A percentile compares a stretch with the other conserved stretches of the same genome.
phyloP scores from a whole-genome alignment of 1,140 invertebrate species.

The Holcopasites calliopsidis region DNA sequence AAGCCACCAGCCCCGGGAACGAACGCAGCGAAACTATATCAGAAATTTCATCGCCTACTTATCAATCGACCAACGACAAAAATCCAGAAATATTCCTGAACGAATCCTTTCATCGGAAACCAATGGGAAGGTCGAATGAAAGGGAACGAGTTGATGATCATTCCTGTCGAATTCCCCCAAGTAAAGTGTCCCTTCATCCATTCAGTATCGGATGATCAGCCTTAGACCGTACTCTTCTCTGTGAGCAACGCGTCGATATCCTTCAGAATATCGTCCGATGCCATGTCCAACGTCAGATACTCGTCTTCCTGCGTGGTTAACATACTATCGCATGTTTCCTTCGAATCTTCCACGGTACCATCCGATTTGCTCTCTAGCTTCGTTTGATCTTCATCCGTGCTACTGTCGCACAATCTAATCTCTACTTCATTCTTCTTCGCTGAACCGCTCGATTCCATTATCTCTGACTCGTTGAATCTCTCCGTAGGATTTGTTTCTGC shows the following conservation, averaged over 20 bases:
- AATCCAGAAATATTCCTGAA: no score
- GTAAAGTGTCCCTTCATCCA: not conserved
- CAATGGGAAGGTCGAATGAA: not conserved
- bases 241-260: slow-evolving; percentile 75
- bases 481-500: not conserved
- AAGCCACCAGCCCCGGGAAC: not conserved
- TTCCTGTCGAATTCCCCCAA: not conserved
- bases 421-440: slow-evolving; percentile 60
- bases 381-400: slow-evolving; percentile 58
- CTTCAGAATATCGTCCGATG: slow-evolving; percentile 74
- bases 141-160: not conserved
- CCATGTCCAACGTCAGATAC: slow-evolving; percentile 59
- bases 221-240: slow-evolving; percentile 46
- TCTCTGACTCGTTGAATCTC: not conserved
- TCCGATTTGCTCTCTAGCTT: not conserved
- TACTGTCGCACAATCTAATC: slow-evolving; percentile 71
- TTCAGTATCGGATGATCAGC: no score
- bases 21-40: not conserved
- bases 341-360: slow-evolving; percentile 13
- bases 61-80: not conserved
- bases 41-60: not conserved
- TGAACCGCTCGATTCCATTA: not conserved
- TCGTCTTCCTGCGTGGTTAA: slow-evolving; percentile 56
- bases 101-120: not conserved
- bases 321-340: slow-evolving; percentile 24